Evolutionary conservation across 1,140 invertebrate genomes (phyloP), one percentile per base, ranked within the genome.

Genomic region (Neodiprion pinetum): DNA sequence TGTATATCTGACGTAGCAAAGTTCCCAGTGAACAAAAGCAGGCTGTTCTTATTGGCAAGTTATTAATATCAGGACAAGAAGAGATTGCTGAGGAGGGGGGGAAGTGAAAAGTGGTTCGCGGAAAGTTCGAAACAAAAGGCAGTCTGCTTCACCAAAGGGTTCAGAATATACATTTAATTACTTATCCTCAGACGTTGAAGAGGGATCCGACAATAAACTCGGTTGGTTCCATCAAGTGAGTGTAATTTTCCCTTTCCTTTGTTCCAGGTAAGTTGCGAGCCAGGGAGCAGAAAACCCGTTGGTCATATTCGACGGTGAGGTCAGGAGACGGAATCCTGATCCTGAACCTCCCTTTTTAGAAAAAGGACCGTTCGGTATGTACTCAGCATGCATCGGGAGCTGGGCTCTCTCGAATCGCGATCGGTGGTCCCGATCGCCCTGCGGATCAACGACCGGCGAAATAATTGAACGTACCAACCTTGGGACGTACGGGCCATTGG

Each of bases 91-190:
- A 73, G 71, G 70, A 74, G 74, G 76, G 71, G 66, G 75, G 71
- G 66, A 73, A 77, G 67, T 66, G 72, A 76, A 73, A 68, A 40
- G 28, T 40, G 28, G 5, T 40, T 40, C 28, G 28, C 28, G 28
- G 28, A 40, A 40, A 5, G 28, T 40, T 40, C 28, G 28, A 40
- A 40, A 40, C 28, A 40, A 40, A 40, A 40, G 28, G 28, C 28
- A 40, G 28, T 40, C 28, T 40, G 28, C 28, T 40, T 40, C 28
- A 40, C 28, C 28, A 40, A 40, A 67, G 67, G 73, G 23, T 67
- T 66, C 72, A 50, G 49, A 70, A 66, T 73, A 80, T 77, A 78
- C 71, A 78, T 79, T 80, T 78, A 79, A 80, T 80, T 80, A 77
- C 68, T 17, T 53, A 70, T 47, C 75, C 67, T 71, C 70, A 21